Conservation (phyloP, 2,113 vertebrate genomes). For the Channa argus region DNA sequence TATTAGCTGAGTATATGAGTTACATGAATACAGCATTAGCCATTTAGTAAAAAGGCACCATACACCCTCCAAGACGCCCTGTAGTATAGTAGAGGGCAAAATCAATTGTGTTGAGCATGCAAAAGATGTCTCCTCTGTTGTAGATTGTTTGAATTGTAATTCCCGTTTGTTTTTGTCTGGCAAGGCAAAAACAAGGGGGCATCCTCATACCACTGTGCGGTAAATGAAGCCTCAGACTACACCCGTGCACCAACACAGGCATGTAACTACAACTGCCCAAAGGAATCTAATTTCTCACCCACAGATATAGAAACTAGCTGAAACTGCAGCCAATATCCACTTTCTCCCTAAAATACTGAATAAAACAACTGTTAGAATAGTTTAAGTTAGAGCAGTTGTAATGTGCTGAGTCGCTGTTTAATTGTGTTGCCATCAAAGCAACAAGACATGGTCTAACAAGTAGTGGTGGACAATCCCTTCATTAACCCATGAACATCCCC, state of each 20-base stretch:
- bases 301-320: background rate
- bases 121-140: background rate
- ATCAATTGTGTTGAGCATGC: background rate
- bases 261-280: background rate
- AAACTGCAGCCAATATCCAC: background rate
- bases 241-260: background rate
- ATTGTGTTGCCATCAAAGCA: constrained; percentile 12
- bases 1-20: constrained; percentile 5
- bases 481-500: constrained; percentile 20
- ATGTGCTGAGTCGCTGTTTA: constrained; percentile 27
- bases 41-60: constrained; percentile 5
- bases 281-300: background rate
- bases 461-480: constrained; percentile 23
- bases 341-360: constrained; percentile 4
- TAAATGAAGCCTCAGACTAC: background rate
- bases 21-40: background rate
- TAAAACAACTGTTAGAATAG: background rate
- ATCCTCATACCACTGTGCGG: background rate
- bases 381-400: background rate
- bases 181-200: background rate
- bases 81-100: constrained; percentile 13
- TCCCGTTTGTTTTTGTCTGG: constrained; percentile 1
- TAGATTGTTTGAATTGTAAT: background rate
- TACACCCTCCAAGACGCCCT: background rate
- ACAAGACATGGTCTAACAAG: constrained; percentile 10